phyloP scores from a whole-genome alignment of 2,888 invertebrate genomes.

The Morpho helenor region DNA sequence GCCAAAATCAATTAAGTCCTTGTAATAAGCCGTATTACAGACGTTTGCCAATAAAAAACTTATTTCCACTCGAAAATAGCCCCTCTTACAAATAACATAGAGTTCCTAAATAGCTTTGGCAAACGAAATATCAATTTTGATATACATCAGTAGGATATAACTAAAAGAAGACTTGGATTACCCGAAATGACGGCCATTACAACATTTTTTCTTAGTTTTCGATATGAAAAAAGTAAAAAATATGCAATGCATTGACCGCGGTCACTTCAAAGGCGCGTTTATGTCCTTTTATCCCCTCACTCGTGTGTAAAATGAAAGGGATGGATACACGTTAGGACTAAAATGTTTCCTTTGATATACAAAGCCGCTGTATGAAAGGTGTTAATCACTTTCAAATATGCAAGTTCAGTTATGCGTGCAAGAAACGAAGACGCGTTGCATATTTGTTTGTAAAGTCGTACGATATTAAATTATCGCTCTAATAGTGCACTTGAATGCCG shows the following conservation, averaged over 20 bases:
- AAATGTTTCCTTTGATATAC: slow-evolving; percentile 50
- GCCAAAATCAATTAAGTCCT: slow-evolving; percentile 70
- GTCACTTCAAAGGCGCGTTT: slow-evolving; percentile 64
- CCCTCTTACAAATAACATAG: slow-evolving; percentile 19
- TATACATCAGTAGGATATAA: slow-evolving; percentile 45
- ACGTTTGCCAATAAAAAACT: slow-evolving; percentile 8
- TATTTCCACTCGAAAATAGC: slow-evolving; percentile 18
- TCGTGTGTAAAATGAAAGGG: slow-evolving; percentile 28
- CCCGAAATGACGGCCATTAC: slow-evolving; percentile 65
- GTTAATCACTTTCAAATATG: slow-evolving; percentile 25
- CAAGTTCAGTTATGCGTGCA: slow-evolving; percentile 11
- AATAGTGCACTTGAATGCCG: background rate
- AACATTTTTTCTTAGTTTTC: slow-evolving; percentile 67
- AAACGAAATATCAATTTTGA: slow-evolving; percentile 23
- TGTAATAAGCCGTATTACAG: slow-evolving; percentile 45
- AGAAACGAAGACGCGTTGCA: slow-evolving; percentile 3
- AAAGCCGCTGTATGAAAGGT: slow-evolving; percentile 40
- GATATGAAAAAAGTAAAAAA: slow-evolving; percentile 62
- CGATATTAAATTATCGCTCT: slow-evolving; percentile 4
- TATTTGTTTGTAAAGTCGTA: slow-evolving; percentile 6
- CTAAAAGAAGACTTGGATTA: slow-evolving; percentile 46
- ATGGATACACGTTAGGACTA: slow-evolving; percentile 34
- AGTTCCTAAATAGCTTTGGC: slow-evolving; percentile 4
- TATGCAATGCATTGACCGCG: slow-evolving; percentile 66
- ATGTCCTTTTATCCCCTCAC: slow-evolving; percentile 49